Evolutionary conservation across 2,888 invertebrate genomes (phyloP), one percentile per base, ranked within the genome.

Genomic region (Acrobeloides nanus): DNA sequence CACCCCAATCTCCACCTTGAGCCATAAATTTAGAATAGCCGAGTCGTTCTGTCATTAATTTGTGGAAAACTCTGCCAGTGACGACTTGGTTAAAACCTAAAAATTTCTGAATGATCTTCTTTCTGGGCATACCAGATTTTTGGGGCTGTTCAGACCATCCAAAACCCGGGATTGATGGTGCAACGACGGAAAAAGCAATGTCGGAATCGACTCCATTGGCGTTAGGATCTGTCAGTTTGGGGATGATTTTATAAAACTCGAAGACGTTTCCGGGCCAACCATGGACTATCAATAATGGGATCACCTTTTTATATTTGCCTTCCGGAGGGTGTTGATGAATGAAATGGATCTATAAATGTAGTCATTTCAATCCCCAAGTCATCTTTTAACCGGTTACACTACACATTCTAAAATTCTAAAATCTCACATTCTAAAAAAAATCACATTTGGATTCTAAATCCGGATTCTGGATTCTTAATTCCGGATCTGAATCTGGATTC

Each of bases 181-280:
- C 74, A 21, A 81, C 68, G 35, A 76, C 64, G 46, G 75, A 73
- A 49, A 74, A 75, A 18, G 67, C 68, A 2, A 24, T 31, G 4
- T 5, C 50, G 18, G 45, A 15, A 12, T 47, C 12, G 50, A 15
- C 48, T 15, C 45, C 45, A 21, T 44, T 46, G 33, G 62, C 52
- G 40, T 33, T 27, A 7, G 85, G 85, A 43, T 86, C 82, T 4
- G 18, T 61, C 6, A 74, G 62, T 40, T 70, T 49, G 17, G 73
- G 72, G 17, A 75, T 58, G 26, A 84, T 74, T 45, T 68, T 83
- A 66, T 84, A 83, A 74, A 86, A 87, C 74, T 88, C 87, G 3
- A 83, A 79, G 1, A 87, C 75, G 0, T 84, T 84, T 1, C 87
- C 85, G 0, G 88, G 88, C 87, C 87, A 87, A 18, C 87, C 86